Percentiles rank a stretch among this genome's conserved stretches.
Conservation (phyloP, 1,140 invertebrate genomes). For the Platorchestia sp. region DNA sequence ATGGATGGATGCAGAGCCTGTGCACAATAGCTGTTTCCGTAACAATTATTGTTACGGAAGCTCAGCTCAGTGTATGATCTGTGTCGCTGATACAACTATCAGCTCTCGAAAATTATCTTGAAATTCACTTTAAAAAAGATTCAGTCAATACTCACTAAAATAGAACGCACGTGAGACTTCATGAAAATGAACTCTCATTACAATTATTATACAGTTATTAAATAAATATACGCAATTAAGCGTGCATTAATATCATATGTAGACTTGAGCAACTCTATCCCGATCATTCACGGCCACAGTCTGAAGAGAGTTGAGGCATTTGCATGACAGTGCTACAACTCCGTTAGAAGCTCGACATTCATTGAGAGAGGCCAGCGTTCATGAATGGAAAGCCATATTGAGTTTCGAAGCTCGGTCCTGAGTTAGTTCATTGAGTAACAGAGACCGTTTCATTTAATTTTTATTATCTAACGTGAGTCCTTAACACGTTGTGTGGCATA, state of each 20-base stretch:
- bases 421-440: background rate
- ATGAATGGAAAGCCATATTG: conserved; percentile 1
- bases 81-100: background rate
- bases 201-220: background rate
- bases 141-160: background rate
- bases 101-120: background rate
- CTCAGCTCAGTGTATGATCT: background rate
- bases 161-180: background rate
- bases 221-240: background rate
- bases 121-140: background rate
- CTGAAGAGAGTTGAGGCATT: background rate
- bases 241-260: background rate
- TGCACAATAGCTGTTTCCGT: background rate
- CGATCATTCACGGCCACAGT: background rate
- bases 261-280: background rate
- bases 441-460: background rate
- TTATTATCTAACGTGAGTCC: background rate
- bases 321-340: background rate
- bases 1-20: no score
- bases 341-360: background rate
- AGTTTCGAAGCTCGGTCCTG: background rate
- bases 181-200: background rate
- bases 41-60: background rate
- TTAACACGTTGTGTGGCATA: background rate
- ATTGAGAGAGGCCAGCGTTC: background rate